phyloP scores from a whole-genome alignment of 2,113 vertebrate species.

The Tychaedon coryphoeus region DNA sequence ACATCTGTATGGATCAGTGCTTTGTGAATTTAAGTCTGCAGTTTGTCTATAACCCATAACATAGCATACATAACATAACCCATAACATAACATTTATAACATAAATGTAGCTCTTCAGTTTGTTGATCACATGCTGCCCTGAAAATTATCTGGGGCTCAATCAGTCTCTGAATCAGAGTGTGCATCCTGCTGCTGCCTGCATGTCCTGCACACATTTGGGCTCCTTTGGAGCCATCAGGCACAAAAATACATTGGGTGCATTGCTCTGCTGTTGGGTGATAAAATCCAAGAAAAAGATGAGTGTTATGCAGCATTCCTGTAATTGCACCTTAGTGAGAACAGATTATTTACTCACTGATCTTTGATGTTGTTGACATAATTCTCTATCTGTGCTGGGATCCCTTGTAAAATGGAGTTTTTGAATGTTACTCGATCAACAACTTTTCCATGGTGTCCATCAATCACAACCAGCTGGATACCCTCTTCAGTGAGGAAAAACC shows the following conservation, averaged over 20 bases:
- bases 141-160: background rate
- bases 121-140: background rate
- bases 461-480: constrained; percentile 88
- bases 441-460: constrained; percentile 80
- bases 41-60: background rate
- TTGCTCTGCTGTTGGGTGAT: background rate
- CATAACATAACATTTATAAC: no score
- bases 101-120: background rate
- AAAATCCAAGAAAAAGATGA: background rate
- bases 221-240: background rate
- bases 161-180: background rate
- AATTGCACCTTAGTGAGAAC: background rate
- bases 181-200: background rate
- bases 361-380: constrained; percentile 80
- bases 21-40: background rate
- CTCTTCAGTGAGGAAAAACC: constrained; percentile 82
- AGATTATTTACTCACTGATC: constrained; percentile 79
- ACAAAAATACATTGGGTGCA: background rate
- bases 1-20: background rate
- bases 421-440: constrained; percentile 81
- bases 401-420: constrained; percentile 84
- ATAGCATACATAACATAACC: no score
- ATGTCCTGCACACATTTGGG: background rate
- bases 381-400: constrained; percentile 87
- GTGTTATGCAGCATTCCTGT: background rate